Evolutionary conservation across 2,797 vertebrate genomes (phyloP), one percentile per base, ranked within the genome.

Genomic region (Parambassis ranga): DNA sequence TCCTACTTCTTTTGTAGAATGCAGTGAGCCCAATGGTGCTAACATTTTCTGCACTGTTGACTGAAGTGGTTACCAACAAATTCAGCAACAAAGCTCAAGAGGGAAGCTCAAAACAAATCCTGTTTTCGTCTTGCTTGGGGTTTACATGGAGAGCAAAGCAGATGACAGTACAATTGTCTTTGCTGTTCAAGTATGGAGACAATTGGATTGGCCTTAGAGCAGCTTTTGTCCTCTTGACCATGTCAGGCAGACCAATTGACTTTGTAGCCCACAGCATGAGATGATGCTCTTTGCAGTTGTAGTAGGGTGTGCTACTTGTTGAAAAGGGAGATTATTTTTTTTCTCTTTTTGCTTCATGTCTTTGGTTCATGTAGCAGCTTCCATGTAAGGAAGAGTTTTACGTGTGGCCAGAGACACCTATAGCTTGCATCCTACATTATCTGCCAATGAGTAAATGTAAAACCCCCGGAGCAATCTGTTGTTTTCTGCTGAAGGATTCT

Each of bases 81-180:
- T 69, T 77, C 65, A 79, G 66, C 33, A 7, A 43, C 26, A 28
- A 63, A 69, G 39, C 72, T 63, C 64, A 11, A 62, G 63, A 72
- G 76, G 15, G 69, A 66, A 75, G 71, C 74, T 68, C 60, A 28
- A 67, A 81, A 81, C 61, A 85, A 87, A 84, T 85, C 68, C 66
- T 48, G 59, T 72, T 81, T 79, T 75, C 14, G 42, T 64, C 46
- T 60, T 10, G 59, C 60, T 24, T 8, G 44, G 41, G 31, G 68
- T 83, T 86, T 66, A 77, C 72, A 67, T 44, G 61, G 72, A 80
- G 82, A 67, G 48, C 65, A 52, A 85, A 82, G 76, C 70, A 50
- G 65, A 75, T 57, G 19, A 73, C 66, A 72, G 52, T 43, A 33
- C 65, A 71, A 61, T 18, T n/a, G 58, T 58, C 36, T 75, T 63